These are phyloP conservation scores for Caranx melampygus DNA, from an alignment of 2,113 vertebrate species.

Conservation along the genomic window DNA sequence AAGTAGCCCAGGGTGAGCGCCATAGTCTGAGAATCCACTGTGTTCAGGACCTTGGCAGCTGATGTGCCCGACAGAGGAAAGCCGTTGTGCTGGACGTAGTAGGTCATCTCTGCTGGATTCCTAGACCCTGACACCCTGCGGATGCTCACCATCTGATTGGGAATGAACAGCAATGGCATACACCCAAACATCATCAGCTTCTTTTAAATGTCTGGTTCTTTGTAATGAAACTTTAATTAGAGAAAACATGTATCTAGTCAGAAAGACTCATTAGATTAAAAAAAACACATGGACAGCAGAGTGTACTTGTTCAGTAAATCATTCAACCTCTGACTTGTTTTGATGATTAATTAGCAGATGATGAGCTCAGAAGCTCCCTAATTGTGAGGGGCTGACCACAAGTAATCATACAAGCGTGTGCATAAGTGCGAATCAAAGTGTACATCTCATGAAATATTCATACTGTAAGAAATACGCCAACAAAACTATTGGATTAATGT, in stretches of 20 bases:
- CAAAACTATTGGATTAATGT: conserved; percentile 26
- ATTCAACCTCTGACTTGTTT: conserved; percentile 61
- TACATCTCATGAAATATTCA: conserved; percentile 61
- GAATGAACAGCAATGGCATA: conserved; percentile 8
- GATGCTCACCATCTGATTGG: conserved; percentile 94
- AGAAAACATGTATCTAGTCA: conserved; percentile 4
- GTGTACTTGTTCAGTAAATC: conserved; percentile 42
- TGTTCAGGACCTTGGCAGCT: conserved; percentile 96
- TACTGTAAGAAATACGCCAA: conserved; percentile 29
- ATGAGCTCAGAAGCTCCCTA: conserved; percentile 53
- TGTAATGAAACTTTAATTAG: neutral
- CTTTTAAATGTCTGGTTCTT: neutral
- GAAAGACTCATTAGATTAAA: conserved; percentile 14
- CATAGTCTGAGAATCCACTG: conserved; percentile 96
- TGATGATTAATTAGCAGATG: conserved; percentile 65
- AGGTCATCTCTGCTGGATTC: conserved; percentile 95
- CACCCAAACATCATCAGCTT: neutral
- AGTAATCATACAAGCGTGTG: conserved; percentile 37
- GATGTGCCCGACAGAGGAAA: conserved; percentile 89
- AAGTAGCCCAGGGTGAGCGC: conserved; percentile 96
- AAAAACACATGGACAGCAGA: neutral
- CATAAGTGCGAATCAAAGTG: conserved; percentile 43
- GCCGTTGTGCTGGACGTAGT: conserved; percentile 92
- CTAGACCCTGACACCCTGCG: conserved; percentile 90
- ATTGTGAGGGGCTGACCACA: conserved; percentile 56